Percentiles rank a stretch among this genome's conserved stretches.
phyloP scores from a whole-genome alignment of 2,113 vertebrate genomes.

The Ceuthmochares aereus region DNA sequence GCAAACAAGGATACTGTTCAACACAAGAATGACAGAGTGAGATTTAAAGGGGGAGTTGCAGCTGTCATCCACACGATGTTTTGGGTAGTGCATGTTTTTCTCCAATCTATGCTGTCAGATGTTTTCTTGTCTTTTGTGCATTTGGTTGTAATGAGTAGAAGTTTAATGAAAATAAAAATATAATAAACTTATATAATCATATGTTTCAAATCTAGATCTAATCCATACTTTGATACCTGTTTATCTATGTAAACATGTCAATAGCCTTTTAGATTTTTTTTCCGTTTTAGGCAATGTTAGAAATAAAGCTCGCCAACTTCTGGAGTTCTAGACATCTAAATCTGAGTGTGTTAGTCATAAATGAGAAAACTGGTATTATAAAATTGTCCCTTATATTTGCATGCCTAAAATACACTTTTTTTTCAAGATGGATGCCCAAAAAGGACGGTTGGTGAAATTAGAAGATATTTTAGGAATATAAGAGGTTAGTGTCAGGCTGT shows the following conservation, averaged over 20 bases:
- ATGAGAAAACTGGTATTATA: not conserved
- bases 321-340: not conserved
- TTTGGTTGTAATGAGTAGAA: not conserved
- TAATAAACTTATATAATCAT: not conserved
- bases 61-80: not conserved
- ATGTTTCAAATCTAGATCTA: not conserved
- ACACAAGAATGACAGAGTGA: not conserved
- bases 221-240: not conserved
- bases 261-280: not conserved
- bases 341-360: not conserved
- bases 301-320: not conserved
- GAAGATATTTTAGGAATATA: not conserved
- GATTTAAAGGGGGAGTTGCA: not conserved
- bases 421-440: not conserved
- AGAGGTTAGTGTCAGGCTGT: not conserved
- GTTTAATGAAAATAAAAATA: not conserved
- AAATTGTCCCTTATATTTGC: not conserved
- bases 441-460: not conserved
- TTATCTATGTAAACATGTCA: not conserved
- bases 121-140: not conserved
- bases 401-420: not conserved
- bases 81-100: not conserved
- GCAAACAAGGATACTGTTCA: not conserved
- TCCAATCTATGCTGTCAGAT: not conserved
- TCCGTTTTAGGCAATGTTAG: not conserved